Evolutionary conservation across 1,140 invertebrate species (phyloP), one percentile per base, ranked within the genome.

Genomic region (Drosophila neocordata): DNA sequence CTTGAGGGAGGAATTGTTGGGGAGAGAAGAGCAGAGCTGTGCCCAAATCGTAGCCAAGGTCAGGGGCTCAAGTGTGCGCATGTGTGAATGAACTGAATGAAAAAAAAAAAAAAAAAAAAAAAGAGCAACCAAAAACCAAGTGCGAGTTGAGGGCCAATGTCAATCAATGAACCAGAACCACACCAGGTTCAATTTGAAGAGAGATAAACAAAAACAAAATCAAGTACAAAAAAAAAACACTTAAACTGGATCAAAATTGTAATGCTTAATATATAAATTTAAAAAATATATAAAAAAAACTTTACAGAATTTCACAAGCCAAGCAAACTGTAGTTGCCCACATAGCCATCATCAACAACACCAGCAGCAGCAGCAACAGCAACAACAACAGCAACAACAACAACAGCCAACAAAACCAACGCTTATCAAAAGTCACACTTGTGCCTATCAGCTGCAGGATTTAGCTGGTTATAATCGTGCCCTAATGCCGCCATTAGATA

Each of bases 271-370:
- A n/a, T n/a, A n/a, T n/a, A n/a, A n/a, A n/a, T n/a, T n/a, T n/a
- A n/a, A n/a, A n/a, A n/a, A n/a, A n/a, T n/a, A n/a, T n/a, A n/a
- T n/a, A n/a, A n/a, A n/a, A n/a, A n/a, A n/a, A n/a, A n/a, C n/a
- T n/a, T 83, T 81, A 22, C 87, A 87, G 78, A 90, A 87, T 90
- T 90, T 82, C 84, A 90, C 87, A 83, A 90, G 81, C 68, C 82
- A 70, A 75, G 69, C 75, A 63, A 89, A 69, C 64, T 90, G 82
- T 68, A 88, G 82, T 72, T 87, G 82, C 65, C 83, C 69, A 57
- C 82, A 87, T 65, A 87, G 73, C 52, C 74, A 84, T 56, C 71
- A 84, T 57, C 78, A 70, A 9, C 66, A 44, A 15, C 41, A 38
- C 2, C 37, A 38, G 5, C 37, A 38, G 37, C 37, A 38, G n/a